Evolutionary conservation across 1,140 invertebrate genomes (phyloP), one percentile per base, ranked within the genome.

Genomic region (Stenopsyche tienmushanensis): DNA sequence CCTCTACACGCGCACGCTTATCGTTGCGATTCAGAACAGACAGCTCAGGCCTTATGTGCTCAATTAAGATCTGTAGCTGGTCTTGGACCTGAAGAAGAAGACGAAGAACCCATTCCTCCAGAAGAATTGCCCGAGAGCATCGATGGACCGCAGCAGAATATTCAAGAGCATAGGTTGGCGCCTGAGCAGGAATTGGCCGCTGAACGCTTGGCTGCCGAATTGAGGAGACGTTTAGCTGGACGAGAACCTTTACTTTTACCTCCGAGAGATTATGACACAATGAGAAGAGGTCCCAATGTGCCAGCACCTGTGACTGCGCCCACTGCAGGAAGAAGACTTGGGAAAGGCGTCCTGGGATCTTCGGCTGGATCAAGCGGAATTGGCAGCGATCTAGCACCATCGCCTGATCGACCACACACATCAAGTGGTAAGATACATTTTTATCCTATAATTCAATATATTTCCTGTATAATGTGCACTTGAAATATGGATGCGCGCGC

Each of bases 1-100:
- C 85, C 85, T 0, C 85, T 95, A 2, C 96, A 98, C 75, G 93
- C 97, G 1, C 96, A 98, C 74, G 94, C 93, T 25, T 98, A 98
- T 80, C 86, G 91, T 78, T 98, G 95, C 77, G 96, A 98, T 76
- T 94, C 93, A 10, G 87, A 94, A 17, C 90, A 95, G 72, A 98
- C 96, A 3, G 96, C 96, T 0, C 83, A 89, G 58, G 85, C 94
- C 65, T 84, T 98, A 59, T 88, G 88, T 62, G 83, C 86, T 1
- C 94, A 96, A 74, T 77, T 98, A 47, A 88, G 91, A 73, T 85
- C 88, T 8, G 78, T 97, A 44, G 67, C 44, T 90, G 94, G 17
- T 89, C 90, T 47, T 77, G 90, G 42, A 90, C 92, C 25, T 9
- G 67, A 70, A 64, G 66, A 93, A 95, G 70, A 95, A 93, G 78